These are phyloP conservation scores for Paramisgurnus dabryanus DNA, from an alignment of 2,113 vertebrate genomes.

Conservation along the genomic window DNA sequence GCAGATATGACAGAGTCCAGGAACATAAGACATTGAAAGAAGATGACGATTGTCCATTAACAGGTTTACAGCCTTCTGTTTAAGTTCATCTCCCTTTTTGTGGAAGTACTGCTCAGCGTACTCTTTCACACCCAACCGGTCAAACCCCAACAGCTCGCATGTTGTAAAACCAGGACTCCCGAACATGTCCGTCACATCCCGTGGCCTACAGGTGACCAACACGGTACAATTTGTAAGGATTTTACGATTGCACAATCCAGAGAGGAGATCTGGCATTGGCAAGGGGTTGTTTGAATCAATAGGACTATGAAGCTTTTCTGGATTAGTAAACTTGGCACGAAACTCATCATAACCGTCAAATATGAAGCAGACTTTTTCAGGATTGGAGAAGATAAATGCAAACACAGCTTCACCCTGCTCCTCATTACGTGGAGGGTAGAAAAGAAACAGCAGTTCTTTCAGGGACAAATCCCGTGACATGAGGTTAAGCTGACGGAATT, in stretches of 20 bases:
- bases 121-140: slow-evolving; percentile 71
- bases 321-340: slow-evolving; percentile 55
- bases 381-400: slow-evolving; percentile 77
- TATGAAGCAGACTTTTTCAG: slow-evolving; percentile 76
- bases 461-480: slow-evolving; percentile 74
- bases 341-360: slow-evolving; percentile 93
- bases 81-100: slow-evolving; percentile 48
- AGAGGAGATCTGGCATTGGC: slow-evolving; percentile 77
- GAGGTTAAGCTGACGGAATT: slow-evolving; percentile 87
- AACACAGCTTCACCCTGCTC: slow-evolving; percentile 68
- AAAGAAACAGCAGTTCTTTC: slow-evolving; percentile 81
- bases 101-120: slow-evolving; percentile 78
- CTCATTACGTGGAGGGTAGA: slow-evolving; percentile 71
- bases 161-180: slow-evolving; percentile 62
- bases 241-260: slow-evolving; percentile 74
- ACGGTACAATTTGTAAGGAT: slow-evolving; percentile 85
- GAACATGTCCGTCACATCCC: slow-evolving; percentile 70
- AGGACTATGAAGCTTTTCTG: background rate
- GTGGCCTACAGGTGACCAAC: slow-evolving; percentile 82
- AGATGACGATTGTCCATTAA: slow-evolving; percentile 72
- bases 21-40: slow-evolving; percentile 81
- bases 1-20: slow-evolving; percentile 81
- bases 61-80: slow-evolving; percentile 67
- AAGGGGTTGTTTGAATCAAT: slow-evolving; percentile 44
- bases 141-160: slow-evolving; percentile 82